Evolutionary conservation across 2,888 invertebrate genomes (phyloP).

Genomic region (Drosophila robusta): DNA sequence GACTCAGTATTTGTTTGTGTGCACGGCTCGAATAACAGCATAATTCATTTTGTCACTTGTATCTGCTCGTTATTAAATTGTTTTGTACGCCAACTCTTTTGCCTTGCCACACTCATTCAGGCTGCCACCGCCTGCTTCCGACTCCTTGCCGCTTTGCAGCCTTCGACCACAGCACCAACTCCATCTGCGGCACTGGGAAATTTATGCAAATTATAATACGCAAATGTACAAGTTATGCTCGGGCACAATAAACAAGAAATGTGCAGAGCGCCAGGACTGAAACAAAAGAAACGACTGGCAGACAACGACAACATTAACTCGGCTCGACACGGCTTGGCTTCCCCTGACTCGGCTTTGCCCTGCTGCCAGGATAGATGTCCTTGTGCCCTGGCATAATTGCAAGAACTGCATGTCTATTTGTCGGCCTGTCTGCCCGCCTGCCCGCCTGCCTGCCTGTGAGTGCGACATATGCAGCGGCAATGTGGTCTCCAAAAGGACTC

Average conservation of each 20-base stretch:
- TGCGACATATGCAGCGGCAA: slow-evolving; percentile 24
- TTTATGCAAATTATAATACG: slow-evolving; percentile 81
- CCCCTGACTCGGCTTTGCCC: slow-evolving; percentile 10
- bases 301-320: slow-evolving; percentile 58
- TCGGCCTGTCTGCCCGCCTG: slow-evolving; percentile 11
- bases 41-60: slow-evolving; percentile 80
- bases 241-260: slow-evolving; percentile 77
- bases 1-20: slow-evolving; percentile 24
- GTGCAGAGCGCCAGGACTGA: slow-evolving; percentile 46
- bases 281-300: slow-evolving; percentile 62
- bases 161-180: slow-evolving; percentile 1
- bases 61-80: slow-evolving; percentile 76
- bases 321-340: slow-evolving; percentile 36
- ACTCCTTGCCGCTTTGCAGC: neutral
- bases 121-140: neutral
- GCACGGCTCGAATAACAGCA: slow-evolving; percentile 69
- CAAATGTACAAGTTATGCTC: slow-evolving; percentile 74
- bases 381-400: slow-evolving; percentile 48
- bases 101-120: slow-evolving; percentile 43
- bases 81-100: slow-evolving; percentile 66
- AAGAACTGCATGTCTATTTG: slow-evolving; percentile 42
- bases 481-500: slow-evolving; percentile 29
- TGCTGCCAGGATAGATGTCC: slow-evolving; percentile 40
- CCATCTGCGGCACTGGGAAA: slow-evolving; percentile 47
- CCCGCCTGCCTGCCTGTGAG: slow-evolving; percentile 11